Percentiles rank a stretch among this genome's conserved stretches.
These are phyloP conservation scores for Cyprinodon diabolis DNA, from an alignment of 2,797 vertebrate species.

Conservation along the genomic window DNA sequence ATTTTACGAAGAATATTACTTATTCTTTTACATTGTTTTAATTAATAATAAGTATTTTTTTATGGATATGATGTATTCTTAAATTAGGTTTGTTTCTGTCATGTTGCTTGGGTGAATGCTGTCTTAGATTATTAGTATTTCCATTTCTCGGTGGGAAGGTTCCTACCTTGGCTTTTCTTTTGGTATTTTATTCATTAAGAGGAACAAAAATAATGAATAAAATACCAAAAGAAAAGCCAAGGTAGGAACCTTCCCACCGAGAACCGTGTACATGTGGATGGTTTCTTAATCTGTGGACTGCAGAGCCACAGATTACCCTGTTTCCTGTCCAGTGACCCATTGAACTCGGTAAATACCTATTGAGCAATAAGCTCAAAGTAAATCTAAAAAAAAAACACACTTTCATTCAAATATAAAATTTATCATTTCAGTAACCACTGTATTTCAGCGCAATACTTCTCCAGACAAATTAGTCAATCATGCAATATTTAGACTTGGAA, in stretches of 20 bases:
- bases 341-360: background rate
- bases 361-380: background rate
- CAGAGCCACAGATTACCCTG: background rate
- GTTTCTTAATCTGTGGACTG: background rate
- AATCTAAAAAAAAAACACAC: background rate
- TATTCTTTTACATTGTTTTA: background rate
- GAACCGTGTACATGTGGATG: background rate
- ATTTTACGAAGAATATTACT: background rate
- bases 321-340: background rate
- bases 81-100: background rate
- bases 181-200: background rate
- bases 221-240: background rate
- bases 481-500: slow-evolving; percentile 30
- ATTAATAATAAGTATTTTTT: background rate
- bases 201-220: too few relatives aligned
- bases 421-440: slow-evolving; percentile 40
- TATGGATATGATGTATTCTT: background rate
- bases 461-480: slow-evolving; percentile 33
- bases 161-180: background rate
- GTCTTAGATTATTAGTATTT: background rate
- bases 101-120: background rate
- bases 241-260: background rate
- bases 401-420: slow-evolving; percentile 1
- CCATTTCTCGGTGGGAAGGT: background rate
- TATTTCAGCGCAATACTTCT: slow-evolving; percentile 27